A percentile compares a stretch with the other conserved stretches of the same genome.
phyloP scores from a whole-genome alignment of 2,797 vertebrate species.

The Craterocephalus amniculus region DNA sequence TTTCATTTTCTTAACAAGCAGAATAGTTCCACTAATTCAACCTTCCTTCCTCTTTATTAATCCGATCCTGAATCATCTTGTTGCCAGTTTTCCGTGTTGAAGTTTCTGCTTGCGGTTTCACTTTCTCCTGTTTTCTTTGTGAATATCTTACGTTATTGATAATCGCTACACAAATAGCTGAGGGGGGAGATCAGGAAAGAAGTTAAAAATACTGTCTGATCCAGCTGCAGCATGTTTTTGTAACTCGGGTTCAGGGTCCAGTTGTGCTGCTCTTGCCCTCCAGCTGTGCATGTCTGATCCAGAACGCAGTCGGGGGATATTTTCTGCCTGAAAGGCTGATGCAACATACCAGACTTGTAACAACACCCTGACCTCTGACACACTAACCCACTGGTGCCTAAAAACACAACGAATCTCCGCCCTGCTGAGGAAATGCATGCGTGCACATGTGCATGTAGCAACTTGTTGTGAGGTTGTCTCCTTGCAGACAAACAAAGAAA shows the following conservation, averaged over 20 bases:
- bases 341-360: constrained; percentile 63
- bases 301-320: constrained; percentile 17
- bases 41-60: not conserved
- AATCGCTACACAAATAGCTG: not conserved
- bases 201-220: constrained; percentile 34
- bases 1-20: not conserved
- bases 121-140: not conserved
- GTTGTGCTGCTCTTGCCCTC: not conserved
- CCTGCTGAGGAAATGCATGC: constrained; percentile 33
- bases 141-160: not conserved
- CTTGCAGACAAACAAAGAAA: not conserved
- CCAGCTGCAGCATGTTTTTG: constrained; percentile 22
- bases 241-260: not conserved
- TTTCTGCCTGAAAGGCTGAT: constrained; percentile 45
- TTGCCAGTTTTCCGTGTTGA: not conserved
- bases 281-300: constrained; percentile 45
- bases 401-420: constrained; percentile 11
- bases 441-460: constrained; percentile 53
- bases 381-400: constrained; percentile 71
- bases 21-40: not conserved
- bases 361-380: constrained; percentile 76
- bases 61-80: not conserved
- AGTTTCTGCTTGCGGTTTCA: not conserved
- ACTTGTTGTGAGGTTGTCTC: constrained; percentile 23
- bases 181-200: not conserved